Conservation (phyloP, 2,888 invertebrate species). For the Andrena camellia region DNA sequence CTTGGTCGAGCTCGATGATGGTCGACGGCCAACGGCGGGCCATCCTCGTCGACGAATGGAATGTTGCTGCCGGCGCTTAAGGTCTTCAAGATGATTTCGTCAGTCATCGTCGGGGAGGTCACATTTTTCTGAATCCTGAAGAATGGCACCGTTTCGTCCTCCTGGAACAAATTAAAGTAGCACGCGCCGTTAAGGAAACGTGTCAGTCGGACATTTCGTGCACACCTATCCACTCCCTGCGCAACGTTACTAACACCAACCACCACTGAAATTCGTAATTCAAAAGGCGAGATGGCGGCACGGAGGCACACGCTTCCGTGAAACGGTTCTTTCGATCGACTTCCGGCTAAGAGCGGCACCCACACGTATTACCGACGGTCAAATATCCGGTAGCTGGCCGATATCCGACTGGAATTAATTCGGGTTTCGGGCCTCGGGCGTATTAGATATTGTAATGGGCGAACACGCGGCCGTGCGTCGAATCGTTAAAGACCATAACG, state of each 20-base stretch:
- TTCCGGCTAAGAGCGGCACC: conserved; percentile 36
- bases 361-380: conserved; percentile 56
- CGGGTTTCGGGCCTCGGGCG: conserved; percentile 58
- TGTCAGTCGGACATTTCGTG: not conserved
- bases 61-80: conserved; percentile 67
- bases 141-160: too few relatives aligned
- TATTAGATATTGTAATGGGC: conserved; percentile 66
- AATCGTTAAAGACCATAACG: conserved; percentile 65
- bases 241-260: too few relatives aligned
- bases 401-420: conserved; percentile 73
- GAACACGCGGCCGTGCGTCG: conserved; percentile 62
- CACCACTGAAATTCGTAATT: conserved; percentile 8
- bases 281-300: not conserved
- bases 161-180: conserved; percentile 24
- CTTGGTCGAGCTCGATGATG: conserved; percentile 48
- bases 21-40: conserved; percentile 35
- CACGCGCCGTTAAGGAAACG: not conserved
- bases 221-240: too few relatives aligned
- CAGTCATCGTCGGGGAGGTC: conserved; percentile 64
- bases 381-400: conserved; percentile 69
- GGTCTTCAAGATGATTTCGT: conserved; percentile 68
- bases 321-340: conserved; percentile 44
- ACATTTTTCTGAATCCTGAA: conserved; percentile 20
- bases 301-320: conserved; percentile 51
- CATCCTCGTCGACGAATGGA: conserved; percentile 76